A percentile compares a stretch with the other conserved stretches of the same genome.
phyloP scores from a whole-genome alignment of 2,888 invertebrate genomes.

The Bombyx huttoni region DNA sequence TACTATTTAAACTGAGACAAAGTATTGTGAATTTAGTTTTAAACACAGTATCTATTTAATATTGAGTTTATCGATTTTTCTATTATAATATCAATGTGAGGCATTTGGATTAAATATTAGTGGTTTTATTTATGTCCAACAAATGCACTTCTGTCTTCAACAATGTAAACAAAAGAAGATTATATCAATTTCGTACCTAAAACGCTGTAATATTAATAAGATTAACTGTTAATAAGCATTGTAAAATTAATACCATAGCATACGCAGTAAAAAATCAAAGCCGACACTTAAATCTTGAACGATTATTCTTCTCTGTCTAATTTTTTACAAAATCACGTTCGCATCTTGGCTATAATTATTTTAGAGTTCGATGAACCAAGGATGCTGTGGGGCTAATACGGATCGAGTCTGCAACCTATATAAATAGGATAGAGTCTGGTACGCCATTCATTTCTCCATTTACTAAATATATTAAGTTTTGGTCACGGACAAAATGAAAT shows the following conservation, averaged over 20 bases:
- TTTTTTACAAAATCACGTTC: constrained; percentile 4
- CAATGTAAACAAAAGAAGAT: too few species aligned
- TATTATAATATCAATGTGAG: too few species aligned
- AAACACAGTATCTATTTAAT: too few species aligned
- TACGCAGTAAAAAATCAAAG: neutral
- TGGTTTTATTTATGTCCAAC: too few species aligned
- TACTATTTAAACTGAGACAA: too few species aligned
- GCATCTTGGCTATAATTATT: constrained; percentile 5
- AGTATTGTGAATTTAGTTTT: too few species aligned
- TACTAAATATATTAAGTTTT: constrained; percentile 2
- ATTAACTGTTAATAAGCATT: neutral
- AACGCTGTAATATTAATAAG: too few species aligned
- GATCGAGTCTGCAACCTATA: constrained; percentile 5
- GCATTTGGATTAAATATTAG: too few species aligned
- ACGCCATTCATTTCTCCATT: constrained; percentile 4
- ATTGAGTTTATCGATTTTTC: too few species aligned
- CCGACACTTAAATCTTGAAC: neutral
- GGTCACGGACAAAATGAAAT: constrained; percentile 1
- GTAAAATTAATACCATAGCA: neutral
- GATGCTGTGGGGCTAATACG: constrained; percentile 1
- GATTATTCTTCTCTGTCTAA: neutral
- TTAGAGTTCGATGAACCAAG: constrained; percentile 3
- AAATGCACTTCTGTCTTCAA: too few species aligned
- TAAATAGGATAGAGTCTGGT: constrained; percentile 2
- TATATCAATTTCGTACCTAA: too few species aligned